phyloP scores from a whole-genome alignment of 2,888 invertebrate genomes.

The Shargacucullia verbasci region DNA sequence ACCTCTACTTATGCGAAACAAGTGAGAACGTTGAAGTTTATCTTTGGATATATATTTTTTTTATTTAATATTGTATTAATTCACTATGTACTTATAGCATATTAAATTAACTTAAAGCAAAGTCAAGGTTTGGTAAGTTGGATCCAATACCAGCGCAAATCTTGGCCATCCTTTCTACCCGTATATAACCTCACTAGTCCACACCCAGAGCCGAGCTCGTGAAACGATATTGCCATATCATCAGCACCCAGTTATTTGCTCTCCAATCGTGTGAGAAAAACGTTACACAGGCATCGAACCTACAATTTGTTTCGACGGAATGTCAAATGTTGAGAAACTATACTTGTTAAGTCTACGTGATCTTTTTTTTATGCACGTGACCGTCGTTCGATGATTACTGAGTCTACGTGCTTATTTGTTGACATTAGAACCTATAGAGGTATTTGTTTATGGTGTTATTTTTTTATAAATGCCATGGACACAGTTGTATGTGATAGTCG shows the following conservation, averaged over 20 bases:
- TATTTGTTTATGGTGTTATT: constrained; percentile 16
- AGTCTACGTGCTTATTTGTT: constrained; percentile 45
- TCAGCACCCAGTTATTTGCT: constrained; percentile 86
- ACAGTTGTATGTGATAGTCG: too few relatives aligned
- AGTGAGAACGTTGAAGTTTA: too few relatives aligned
- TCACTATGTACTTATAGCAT: too few relatives aligned
- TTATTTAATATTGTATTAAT: too few relatives aligned
- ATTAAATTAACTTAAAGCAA: too few relatives aligned
- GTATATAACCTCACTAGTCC: constrained; percentile 63
- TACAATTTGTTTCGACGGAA: constrained; percentile 79
- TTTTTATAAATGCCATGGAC: too few relatives aligned
- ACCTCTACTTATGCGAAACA: too few relatives aligned
- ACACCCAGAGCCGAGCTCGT: constrained; percentile 76
- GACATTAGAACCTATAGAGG: constrained; percentile 43
- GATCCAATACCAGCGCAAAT: constrained; percentile 5
- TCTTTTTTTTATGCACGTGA: constrained; percentile 64
- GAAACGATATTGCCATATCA: constrained; percentile 83
- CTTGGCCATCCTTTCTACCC: constrained; percentile 36
- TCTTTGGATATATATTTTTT: too few relatives aligned
- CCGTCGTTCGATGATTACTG: constrained; percentile 62
- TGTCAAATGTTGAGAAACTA: constrained; percentile 85
- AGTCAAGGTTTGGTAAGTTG: too few relatives aligned
- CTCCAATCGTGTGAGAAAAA: constrained; percentile 88
- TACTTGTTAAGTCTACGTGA: constrained; percentile 50
- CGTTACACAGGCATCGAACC: constrained; percentile 77